Percentiles rank a stretch among this genome's conserved stretches.
These are phyloP conservation scores for Martes flavigula DNA, from an alignment of 2,797 vertebrate genomes.

Conservation along the genomic window DNA sequence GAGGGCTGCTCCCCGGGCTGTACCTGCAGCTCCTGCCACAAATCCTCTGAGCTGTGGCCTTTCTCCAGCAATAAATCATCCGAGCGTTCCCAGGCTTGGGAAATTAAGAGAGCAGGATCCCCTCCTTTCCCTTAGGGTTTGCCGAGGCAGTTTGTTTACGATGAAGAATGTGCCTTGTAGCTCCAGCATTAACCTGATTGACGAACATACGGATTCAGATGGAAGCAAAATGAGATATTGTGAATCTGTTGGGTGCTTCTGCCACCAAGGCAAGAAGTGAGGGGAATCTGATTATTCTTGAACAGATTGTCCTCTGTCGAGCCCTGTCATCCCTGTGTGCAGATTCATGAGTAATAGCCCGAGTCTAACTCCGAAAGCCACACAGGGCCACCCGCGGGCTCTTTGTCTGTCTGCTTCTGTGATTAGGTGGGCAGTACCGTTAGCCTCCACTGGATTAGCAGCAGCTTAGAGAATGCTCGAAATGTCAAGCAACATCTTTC, in stretches of 20 bases:
- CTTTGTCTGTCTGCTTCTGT: not conserved
- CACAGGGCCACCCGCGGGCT: rapidly evolving
- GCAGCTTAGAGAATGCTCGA: not conserved
- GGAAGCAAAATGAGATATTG: conserved; percentile 54
- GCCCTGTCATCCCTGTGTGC: not conserved
- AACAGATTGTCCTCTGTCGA: conserved; percentile 11
- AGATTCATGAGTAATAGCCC: not conserved
- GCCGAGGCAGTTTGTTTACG: not conserved
- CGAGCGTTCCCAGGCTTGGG: not conserved
- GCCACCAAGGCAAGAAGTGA: conserved; percentile 10
- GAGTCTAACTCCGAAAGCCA: not conserved
- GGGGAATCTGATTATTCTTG: conserved; percentile 56
- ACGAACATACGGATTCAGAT: not conserved
- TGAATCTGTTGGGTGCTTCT: conserved; percentile 46
- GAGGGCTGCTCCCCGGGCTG: conserved; percentile 8
- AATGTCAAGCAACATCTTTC: not conserved
- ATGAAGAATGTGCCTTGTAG: not conserved
- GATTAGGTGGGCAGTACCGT: not conserved
- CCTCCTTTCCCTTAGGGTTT: not conserved
- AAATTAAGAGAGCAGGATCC: conserved; percentile 7
- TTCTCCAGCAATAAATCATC: conserved; percentile 74
- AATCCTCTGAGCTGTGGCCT: conserved; percentile 60
- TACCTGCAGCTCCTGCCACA: conserved; percentile 10
- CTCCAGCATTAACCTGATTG: conserved; percentile 12
- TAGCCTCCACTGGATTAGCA: not conserved